Conservation (phyloP, 2,113 vertebrate genomes). For the Okapia johnstoni region DNA sequence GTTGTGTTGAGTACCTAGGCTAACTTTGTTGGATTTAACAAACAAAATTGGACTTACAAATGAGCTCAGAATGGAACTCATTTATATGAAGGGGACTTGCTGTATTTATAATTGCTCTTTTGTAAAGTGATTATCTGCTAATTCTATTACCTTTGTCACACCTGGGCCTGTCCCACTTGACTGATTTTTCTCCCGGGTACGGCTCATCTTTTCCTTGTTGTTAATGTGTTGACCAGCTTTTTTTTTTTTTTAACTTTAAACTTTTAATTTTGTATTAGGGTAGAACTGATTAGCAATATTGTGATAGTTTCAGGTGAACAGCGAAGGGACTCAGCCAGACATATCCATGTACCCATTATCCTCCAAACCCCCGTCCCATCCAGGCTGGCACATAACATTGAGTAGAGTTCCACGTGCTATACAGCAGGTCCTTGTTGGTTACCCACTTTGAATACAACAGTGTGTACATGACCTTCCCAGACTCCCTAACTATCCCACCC, state of each 20-base stretch:
- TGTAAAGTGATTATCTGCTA: background rate
- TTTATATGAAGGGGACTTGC: background rate
- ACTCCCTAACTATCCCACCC: background rate
- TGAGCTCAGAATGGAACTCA: background rate
- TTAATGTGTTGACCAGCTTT: background rate
- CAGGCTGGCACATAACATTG: background rate
- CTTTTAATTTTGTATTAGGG: background rate
- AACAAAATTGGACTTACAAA: background rate
- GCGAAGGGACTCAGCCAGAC: background rate
- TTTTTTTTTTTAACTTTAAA: background rate
- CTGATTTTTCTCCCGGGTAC: background rate
- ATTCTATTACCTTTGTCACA: background rate
- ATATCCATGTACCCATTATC: background rate
- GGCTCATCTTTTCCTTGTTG: background rate
- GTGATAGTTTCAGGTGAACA: background rate
- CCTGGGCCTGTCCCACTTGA: background rate
- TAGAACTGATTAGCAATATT: background rate
- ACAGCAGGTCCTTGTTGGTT: accelerated
- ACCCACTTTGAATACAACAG: background rate
- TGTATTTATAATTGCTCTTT: background rate
- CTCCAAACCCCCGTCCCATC: background rate
- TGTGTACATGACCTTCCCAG: background rate
- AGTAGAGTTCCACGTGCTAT: accelerated
- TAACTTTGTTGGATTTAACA: background rate
- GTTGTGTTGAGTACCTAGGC: background rate